phyloP scores from a whole-genome alignment of 2,797 vertebrate species.

The Dermochelys coriacea region DNA sequence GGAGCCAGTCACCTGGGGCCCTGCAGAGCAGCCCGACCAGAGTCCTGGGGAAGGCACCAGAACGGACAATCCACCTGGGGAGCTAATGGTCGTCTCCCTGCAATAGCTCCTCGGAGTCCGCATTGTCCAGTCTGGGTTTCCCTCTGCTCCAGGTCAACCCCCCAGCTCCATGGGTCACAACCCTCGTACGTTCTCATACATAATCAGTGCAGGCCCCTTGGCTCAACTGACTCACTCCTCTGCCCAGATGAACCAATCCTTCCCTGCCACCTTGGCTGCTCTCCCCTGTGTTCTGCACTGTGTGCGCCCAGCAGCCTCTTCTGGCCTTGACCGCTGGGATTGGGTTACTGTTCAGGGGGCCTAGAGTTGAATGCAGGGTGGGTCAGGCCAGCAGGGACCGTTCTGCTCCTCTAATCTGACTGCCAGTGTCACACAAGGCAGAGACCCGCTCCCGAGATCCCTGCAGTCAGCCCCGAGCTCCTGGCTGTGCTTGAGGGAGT shows the following conservation, averaged over 20 bases:
- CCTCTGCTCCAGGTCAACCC: background rate
- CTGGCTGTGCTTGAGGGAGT: too few species aligned
- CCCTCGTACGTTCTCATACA: background rate
- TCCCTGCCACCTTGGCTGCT: background rate
- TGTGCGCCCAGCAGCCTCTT: background rate
- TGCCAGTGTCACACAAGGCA: too few species aligned
- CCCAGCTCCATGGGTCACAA: too few species aligned
- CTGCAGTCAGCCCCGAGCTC: too few species aligned
- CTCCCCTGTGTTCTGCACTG: background rate
- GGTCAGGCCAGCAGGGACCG: background rate
- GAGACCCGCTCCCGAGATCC: background rate
- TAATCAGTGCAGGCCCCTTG: background rate
- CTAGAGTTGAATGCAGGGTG: background rate
- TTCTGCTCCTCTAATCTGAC: too few species aligned
- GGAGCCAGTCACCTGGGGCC: too few species aligned
- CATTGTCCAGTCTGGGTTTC: background rate
- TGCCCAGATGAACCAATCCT: background rate
- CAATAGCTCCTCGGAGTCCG: too few species aligned
- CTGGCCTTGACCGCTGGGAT: background rate
- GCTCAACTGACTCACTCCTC: too few species aligned
- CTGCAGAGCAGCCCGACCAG: too few species aligned
- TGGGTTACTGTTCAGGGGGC: background rate
- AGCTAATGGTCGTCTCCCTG: background rate
- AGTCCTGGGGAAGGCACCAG: too few species aligned
- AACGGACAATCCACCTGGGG: too few species aligned